Evolutionary conservation across 2,797 vertebrate species (phyloP), one percentile per base, ranked within the genome.

Genomic region (Avahi laniger): DNA sequence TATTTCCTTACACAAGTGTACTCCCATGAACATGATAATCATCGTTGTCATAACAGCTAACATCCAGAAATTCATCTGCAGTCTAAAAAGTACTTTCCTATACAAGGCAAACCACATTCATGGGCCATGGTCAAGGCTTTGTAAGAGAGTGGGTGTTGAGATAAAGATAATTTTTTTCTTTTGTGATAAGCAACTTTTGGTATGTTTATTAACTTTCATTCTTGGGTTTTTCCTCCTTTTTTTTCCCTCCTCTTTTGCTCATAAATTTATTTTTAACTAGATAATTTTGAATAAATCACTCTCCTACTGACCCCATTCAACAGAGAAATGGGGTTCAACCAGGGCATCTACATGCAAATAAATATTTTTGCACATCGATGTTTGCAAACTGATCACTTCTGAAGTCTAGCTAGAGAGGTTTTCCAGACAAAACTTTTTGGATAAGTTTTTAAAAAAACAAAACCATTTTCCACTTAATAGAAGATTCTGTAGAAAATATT

Each of bases 401-500:
- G 15, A 94, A 30, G 78, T 91, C 57, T 41, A 84, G 11, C 59
- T 96, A 75, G 43, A 93, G n/a, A 86, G 33, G 30, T 94, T 97
- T 95, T 52, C 63, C 33, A n/a, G 81, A 89, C 83, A 93, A 91
- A 92, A 67, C 22, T 72, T 96, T 75, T 92, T 82, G 83, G 63
- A 86, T 67, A 93, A 95, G 18, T 50, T 79, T 59, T 12, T 28
- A 78, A 52, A 24, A 59, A 50, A 70, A 72, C 20, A 90, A 82
- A 83, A 54, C 8, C n/a, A 87, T 57, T 87, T 84, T 10, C 57
- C 52, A 76, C 59, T 96, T 92, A 89, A 76, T 80, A 96, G 85
- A 86, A 82, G 28, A 20, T 48, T 90, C 79, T 96, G 73, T 73
- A 91, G 89, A 96, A 96, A 95, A 86, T 61, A 80, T 61, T 82